phyloP scores from a whole-genome alignment of 2,113 vertebrate genomes.

The Martes martes region DNA sequence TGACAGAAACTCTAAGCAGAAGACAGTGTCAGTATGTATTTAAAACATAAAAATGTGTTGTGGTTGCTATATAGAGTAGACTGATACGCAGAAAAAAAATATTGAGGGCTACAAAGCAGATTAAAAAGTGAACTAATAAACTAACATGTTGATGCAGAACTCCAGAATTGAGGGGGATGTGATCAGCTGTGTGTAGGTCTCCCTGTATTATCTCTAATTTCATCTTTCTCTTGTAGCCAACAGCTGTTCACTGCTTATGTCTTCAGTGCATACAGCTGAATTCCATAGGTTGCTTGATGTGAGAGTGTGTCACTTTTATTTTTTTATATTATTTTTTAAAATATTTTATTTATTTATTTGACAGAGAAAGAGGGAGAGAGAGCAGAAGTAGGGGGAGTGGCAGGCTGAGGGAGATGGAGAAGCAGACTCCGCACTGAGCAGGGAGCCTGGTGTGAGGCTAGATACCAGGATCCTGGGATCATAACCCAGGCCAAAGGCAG shows the following conservation, averaged over 20 bases:
- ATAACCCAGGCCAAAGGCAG: neutral
- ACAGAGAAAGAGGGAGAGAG: neutral
- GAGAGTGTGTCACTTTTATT: neutral
- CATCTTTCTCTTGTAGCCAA: neutral
- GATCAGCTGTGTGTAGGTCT: neutral
- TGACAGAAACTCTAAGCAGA: neutral
- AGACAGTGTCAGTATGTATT: neutral
- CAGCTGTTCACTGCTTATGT: neutral
- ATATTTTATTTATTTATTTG: neutral
- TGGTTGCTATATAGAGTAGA: neutral
- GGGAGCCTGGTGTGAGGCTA: neutral
- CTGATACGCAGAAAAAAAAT: neutral
- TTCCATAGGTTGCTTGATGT: neutral
- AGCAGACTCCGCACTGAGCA: too few species aligned
- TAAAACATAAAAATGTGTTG: neutral
- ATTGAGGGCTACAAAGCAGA: neutral
- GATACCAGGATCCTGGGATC: neutral
- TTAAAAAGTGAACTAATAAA: neutral
- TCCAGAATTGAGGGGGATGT: neutral
- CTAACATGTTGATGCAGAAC: neutral
- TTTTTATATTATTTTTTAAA: neutral
- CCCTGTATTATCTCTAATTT: neutral
- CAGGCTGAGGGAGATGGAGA: neutral
- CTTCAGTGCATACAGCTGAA: neutral
- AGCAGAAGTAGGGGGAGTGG: neutral